These are phyloP conservation scores for Agapornis roseicollis DNA, from an alignment of 2,113 vertebrate species.

Conservation along the genomic window DNA sequence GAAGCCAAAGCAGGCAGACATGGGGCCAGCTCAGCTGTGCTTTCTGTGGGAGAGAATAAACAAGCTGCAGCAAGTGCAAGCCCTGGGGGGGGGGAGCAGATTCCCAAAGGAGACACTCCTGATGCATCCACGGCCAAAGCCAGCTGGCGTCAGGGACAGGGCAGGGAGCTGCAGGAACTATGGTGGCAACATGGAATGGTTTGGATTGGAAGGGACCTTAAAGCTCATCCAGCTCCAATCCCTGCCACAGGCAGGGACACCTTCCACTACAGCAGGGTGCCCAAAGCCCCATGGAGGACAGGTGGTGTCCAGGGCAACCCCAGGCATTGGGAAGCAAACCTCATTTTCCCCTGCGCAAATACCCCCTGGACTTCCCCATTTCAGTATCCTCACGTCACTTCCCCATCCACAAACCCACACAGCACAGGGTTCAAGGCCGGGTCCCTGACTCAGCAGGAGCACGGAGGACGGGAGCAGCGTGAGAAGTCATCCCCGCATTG, in stretches of 20 bases:
- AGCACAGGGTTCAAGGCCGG: not conserved
- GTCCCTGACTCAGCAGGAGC: not conserved
- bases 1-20: constrained; percentile 39
- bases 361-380: not conserved
- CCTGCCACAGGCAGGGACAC: not conserved
- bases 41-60: constrained; percentile 65
- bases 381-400: not conserved
- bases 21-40: constrained; percentile 9
- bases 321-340: not conserved
- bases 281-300: not conserved
- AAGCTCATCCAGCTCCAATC: not conserved
- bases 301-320: not conserved
- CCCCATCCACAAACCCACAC: not conserved
- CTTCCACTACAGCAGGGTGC: not conserved
- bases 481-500: not conserved
- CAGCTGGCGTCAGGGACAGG: not conserved
- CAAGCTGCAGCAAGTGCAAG: not conserved
- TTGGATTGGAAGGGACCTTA: not conserved
- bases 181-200: not conserved
- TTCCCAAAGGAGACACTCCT: not conserved
- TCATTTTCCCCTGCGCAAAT: not conserved
- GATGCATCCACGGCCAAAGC: not conserved
- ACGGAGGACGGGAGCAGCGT: not conserved
- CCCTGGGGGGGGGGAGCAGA: not conserved
- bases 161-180: not conserved